Evolutionary conservation across 2,797 vertebrate species (phyloP).

Genomic region (Labeo calbasu): DNA sequence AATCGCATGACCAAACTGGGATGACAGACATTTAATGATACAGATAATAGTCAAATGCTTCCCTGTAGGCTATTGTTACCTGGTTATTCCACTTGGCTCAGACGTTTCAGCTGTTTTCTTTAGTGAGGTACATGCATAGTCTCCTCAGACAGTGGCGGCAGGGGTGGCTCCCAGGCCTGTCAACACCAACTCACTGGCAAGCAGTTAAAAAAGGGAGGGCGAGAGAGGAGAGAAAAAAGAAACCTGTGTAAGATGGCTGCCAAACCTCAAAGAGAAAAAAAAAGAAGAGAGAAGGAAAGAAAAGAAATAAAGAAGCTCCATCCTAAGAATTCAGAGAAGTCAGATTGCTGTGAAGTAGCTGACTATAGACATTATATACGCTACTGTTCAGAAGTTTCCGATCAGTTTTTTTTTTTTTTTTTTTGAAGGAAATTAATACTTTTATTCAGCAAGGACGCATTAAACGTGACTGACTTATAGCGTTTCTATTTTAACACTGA

Average conservation of each 20-base stretch:
- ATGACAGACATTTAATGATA: conserved; percentile 62
- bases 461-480: not conserved
- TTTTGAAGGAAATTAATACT: not conserved
- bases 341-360: not conserved
- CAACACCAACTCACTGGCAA: conserved; percentile 48
- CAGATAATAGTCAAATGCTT: conserved; percentile 62
- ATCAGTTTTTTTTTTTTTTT: not conserved
- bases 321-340: conserved; percentile 4
- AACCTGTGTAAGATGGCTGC: conserved; percentile 46
- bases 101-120: conserved; percentile 17
- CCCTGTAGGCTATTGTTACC: conserved; percentile 56
- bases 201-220: conserved; percentile 51
- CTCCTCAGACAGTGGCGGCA: conserved; percentile 34
- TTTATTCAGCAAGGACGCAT: not conserved
- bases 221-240: conserved; percentile 50
- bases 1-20: conserved; percentile 65
- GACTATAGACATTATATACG: not conserved
- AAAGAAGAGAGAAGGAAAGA: conserved; percentile 14
- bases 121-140: conserved; percentile 43
- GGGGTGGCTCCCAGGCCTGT: conserved; percentile 42
- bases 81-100: conserved; percentile 25
- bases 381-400: not conserved
- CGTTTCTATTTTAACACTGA: too few species aligned
- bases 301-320: conserved; percentile 21
- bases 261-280: conserved; percentile 42